Evolutionary conservation across 2,888 invertebrate species (phyloP).

Genomic region (Eustalomyia histrio): DNA sequence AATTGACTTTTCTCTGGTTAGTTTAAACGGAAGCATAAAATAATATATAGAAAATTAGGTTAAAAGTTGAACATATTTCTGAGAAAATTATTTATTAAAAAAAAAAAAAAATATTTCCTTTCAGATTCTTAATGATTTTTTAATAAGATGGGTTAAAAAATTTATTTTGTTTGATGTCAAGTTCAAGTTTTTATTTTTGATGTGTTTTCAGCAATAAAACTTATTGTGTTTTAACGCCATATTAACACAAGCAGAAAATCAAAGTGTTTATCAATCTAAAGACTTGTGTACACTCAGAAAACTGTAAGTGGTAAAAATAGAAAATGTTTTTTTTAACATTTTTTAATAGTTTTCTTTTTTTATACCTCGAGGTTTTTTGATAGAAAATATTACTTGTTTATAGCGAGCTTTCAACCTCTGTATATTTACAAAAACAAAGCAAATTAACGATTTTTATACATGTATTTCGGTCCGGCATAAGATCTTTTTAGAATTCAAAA

Average conservation of each 20-base stretch:
- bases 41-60: slow-evolving; percentile 35
- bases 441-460: too few species aligned
- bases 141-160: not conserved
- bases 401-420: too few species aligned
- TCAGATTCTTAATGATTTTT: not conserved
- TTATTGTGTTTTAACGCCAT: not conserved
- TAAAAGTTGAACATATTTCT: slow-evolving; percentile 46
- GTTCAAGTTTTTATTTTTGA: slow-evolving; percentile 28
- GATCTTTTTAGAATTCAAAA: too few species aligned
- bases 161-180: slow-evolving; percentile 25
- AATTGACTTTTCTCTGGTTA: slow-evolving; percentile 13
- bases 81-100: not conserved
- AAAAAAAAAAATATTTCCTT: not conserved
- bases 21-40: slow-evolving; percentile 45
- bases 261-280: not conserved
- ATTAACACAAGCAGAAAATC: not conserved
- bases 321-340: too few species aligned
- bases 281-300: not conserved
- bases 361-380: too few species aligned
- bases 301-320: too few species aligned
- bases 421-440: too few species aligned
- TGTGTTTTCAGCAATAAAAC: slow-evolving; percentile 10
- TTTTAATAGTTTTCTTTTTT: too few species aligned
- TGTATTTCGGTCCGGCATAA: too few species aligned
- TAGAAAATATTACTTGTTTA: too few species aligned